These are phyloP conservation scores for Stegodyphus mimosarum DNA, from an alignment of 1,140 invertebrate species.

Conservation along the genomic window DNA sequence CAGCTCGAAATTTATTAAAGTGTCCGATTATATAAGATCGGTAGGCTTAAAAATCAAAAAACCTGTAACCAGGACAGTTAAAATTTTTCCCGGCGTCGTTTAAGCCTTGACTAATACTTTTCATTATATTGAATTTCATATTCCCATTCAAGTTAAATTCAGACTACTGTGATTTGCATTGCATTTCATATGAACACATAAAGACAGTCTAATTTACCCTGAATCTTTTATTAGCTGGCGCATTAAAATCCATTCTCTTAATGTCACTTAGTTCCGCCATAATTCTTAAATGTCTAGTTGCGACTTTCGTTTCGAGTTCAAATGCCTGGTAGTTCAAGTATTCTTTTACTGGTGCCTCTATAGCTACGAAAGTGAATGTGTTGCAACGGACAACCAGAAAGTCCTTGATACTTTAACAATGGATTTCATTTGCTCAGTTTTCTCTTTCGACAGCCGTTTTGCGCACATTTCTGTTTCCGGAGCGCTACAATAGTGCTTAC, in stretches of 20 bases:
- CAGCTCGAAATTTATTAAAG: no score
- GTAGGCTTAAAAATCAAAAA: no score
- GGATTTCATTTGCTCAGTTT: conserved; percentile 35
- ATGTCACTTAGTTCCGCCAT: conserved; percentile 39
- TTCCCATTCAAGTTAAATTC: no score
- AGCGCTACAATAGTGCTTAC: conserved; percentile 17
- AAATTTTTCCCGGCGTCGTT: no score
- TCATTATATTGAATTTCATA: no score
- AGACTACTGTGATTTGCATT: no score
- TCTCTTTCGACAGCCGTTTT: conserved; percentile 43
- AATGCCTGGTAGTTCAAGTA: background rate
- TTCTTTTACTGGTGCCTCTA: conserved; percentile 4
- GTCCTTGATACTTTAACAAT: conserved; percentile 24
- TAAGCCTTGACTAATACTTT: no score
- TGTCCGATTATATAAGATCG: no score
- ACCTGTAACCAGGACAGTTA: no score
- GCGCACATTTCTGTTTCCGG: conserved; percentile 31
- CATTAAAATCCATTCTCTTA: background rate
- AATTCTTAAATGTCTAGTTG: conserved; percentile 12
- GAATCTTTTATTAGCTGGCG: no score
- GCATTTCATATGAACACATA: no score
- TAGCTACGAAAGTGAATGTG: conserved; percentile 12
- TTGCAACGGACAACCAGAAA: conserved; percentile 37
- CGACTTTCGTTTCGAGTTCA: conserved; percentile 7
- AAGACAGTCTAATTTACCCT: no score